phyloP scores from a whole-genome alignment of 2,113 vertebrate genomes.

The Acanthisitta chloris region DNA sequence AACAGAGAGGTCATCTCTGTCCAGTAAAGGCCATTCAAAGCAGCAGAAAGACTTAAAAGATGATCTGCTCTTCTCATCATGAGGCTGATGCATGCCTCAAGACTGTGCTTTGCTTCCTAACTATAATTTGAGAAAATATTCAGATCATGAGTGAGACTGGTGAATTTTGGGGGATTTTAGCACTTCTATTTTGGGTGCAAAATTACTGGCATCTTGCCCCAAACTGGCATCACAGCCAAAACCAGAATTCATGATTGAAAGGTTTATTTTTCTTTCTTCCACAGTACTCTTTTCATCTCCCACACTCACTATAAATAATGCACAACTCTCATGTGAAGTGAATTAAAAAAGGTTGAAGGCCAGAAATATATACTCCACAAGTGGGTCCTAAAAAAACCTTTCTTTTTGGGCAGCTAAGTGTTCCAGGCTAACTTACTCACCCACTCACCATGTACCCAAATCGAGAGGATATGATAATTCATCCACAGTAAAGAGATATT shows the following conservation, averaged over 20 bases:
- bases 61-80: background rate
- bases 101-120: background rate
- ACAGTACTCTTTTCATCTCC: constrained; percentile 5
- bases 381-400: background rate
- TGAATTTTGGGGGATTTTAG: constrained; percentile 27
- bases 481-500: background rate
- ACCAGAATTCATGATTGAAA: constrained; percentile 28
- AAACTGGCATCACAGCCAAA: background rate
- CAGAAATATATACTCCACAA: background rate
- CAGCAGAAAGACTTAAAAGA: background rate
- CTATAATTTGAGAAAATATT: background rate
- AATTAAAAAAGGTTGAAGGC: background rate
- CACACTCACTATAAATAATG: constrained; percentile 45
- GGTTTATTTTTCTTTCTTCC: constrained; percentile 25
- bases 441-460: background rate
- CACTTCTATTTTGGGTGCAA: background rate
- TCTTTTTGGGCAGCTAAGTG: background rate
- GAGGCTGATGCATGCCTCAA: background rate
- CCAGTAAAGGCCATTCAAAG: background rate
- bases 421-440: background rate
- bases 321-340: constrained; percentile 9
- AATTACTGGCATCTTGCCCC: constrained; percentile 18
- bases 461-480: background rate
- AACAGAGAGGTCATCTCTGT: background rate
- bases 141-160: constrained; percentile 12